Evolutionary conservation across 2,113 vertebrate species (phyloP), one percentile per base, ranked within the genome.

Genomic region (Microcebus murinus): DNA sequence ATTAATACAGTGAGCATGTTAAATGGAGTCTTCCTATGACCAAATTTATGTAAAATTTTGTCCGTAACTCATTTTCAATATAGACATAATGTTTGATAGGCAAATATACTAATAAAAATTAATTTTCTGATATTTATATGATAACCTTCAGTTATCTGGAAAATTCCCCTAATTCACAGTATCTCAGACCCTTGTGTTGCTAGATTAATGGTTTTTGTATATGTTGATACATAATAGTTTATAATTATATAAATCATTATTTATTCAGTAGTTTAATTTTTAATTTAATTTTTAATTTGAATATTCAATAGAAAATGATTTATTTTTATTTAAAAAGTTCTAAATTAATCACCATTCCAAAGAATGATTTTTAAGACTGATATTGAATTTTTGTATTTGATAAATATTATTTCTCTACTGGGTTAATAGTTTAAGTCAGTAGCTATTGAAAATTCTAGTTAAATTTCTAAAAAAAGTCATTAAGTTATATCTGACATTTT

Each of bases 351-450:
- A 77, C 12, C 90, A 39, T 79, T 77, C 0, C 27, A 45, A 90
- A 84, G n/a, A 73, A n/a, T 50, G 23, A 70, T 80, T 82, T 42
- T 81, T 79, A 90, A 87, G 31, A 21, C 27, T 7, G 55, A 42
- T 74, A 92, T 48, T 12, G 55, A 63, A 83, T 87, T 80, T 97
- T 55, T 74, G 59, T 36, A 83, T 93, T 67, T 85, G n/a, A 11
- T 57, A 77, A 82, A 13, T 83, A 13, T 65, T 73, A 55, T 59
- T 48, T 89, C 12, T 68, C 23, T 91, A 34, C 65, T 34, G 50
- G 18, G 13, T 4, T 48, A 74, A 85, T 83, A 80, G 7, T 42
- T 86, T 48, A 81, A 96, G 42, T 77, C 39, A 68, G 3, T 57
- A 50, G 36, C 29, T 57, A 34, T 27, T 80, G 65, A 96, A 95